These are phyloP conservation scores for Diogma glabrata DNA, from an alignment of 2,888 invertebrate genomes.

Conservation along the genomic window DNA sequence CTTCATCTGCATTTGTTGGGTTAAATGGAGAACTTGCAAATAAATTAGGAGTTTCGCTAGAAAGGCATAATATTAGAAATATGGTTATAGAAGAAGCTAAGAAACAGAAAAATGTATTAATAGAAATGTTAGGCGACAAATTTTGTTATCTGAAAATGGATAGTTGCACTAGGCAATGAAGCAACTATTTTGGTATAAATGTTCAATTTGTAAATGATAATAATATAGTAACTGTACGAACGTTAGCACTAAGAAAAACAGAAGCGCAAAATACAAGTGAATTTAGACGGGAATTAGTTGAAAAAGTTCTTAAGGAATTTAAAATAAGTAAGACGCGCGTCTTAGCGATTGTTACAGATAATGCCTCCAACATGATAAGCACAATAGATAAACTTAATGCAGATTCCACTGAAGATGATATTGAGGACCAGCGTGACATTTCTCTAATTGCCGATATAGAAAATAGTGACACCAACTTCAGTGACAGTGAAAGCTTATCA, in stretches of 20 bases:
- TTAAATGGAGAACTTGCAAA: too few species aligned
- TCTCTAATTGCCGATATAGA: too few species aligned
- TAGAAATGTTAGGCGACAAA: too few species aligned
- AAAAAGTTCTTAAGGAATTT: neutral
- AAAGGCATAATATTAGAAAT: too few species aligned
- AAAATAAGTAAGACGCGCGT: slow-evolving; percentile 1
- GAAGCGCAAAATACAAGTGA: neutral
- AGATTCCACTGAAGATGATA: neutral
- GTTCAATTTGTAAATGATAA: neutral
- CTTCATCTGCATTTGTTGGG: too few species aligned
- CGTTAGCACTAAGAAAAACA: slow-evolving; percentile 1
- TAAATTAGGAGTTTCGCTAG: too few species aligned
- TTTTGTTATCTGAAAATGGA: slow-evolving; percentile 6
- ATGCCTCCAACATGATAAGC: slow-evolving; percentile 1
- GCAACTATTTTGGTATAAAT: slow-evolving; percentile 8
- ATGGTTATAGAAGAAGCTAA: too few species aligned
- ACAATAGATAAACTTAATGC: neutral
- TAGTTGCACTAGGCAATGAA: slow-evolving; percentile 3
- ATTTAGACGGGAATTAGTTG: slow-evolving; percentile 1
- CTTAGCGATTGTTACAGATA: neutral
- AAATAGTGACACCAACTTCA: too few species aligned
- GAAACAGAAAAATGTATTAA: too few species aligned
- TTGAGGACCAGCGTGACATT: neutral
- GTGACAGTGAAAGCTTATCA: too few species aligned
- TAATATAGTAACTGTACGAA: neutral